Percentiles rank a stretch among this genome's conserved stretches.
Conservation (phyloP, 2,888 invertebrate species). For the Frankliniella intonsa region DNA sequence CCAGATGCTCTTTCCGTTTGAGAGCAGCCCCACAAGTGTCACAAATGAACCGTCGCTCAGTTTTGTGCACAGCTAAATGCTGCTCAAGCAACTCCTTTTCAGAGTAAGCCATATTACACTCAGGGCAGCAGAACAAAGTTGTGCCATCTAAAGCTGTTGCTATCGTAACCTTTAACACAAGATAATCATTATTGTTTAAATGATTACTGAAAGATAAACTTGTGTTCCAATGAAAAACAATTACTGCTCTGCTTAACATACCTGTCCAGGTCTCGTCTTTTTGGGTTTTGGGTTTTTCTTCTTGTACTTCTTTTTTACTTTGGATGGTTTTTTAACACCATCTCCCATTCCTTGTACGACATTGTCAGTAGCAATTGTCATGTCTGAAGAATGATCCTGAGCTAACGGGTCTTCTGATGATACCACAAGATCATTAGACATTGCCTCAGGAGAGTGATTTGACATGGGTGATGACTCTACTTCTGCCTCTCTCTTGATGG, state of each 20-base stretch:
- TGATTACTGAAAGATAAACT: background rate
- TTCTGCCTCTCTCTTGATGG: slow-evolving; percentile 51
- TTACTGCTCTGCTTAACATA: slow-evolving; percentile 41
- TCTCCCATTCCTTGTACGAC: slow-evolving; percentile 40
- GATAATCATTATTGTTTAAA: background rate
- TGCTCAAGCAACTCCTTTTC: slow-evolving; percentile 74
- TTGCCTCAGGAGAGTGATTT: slow-evolving; percentile 21
- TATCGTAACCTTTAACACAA: slow-evolving; percentile 45
- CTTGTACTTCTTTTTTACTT: slow-evolving; percentile 75
- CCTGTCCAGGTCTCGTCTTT: slow-evolving; percentile 74
- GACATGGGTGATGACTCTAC: slow-evolving; percentile 48
- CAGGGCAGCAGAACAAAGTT: slow-evolving; percentile 71
- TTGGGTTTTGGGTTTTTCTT: slow-evolving; percentile 74
- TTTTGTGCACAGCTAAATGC: slow-evolving; percentile 71
- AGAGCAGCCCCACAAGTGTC: slow-evolving; percentile 48
- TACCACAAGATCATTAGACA: slow-evolving; percentile 4
- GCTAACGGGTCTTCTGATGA: background rate
- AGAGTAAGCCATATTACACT: slow-evolving; percentile 76
- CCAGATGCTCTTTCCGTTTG: slow-evolving; percentile 73
- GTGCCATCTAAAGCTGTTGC: slow-evolving; percentile 70
- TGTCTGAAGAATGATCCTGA: slow-evolving; percentile 17
- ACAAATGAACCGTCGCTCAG: slow-evolving; percentile 59
- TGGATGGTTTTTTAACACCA: slow-evolving; percentile 42
- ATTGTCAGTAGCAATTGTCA: slow-evolving; percentile 27
- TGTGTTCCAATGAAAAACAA: background rate